A percentile compares a stretch with the other conserved stretches of the same genome.
Conservation (phyloP, 2,797 vertebrate genomes). For the Poliocrania exsul region DNA sequence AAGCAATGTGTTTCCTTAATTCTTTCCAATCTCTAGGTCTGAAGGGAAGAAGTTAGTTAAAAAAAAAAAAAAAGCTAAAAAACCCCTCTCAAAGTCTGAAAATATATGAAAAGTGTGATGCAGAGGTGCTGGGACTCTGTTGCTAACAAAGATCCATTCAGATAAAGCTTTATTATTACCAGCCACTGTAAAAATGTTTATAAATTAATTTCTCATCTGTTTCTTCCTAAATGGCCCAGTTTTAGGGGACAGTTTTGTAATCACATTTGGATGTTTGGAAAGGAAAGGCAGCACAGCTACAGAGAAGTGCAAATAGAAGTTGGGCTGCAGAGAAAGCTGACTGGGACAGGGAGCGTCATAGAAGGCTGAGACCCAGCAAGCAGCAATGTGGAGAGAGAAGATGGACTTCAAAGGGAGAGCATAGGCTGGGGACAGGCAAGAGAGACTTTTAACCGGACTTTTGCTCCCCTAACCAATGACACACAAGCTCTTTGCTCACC, state of each 20-base stretch:
- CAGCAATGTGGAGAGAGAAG: not conserved
- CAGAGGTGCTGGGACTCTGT: not conserved
- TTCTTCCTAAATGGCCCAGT: not conserved
- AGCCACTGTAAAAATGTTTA: not conserved
- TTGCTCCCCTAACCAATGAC: not conserved
- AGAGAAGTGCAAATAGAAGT: not conserved
- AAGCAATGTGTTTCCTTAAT: not conserved
- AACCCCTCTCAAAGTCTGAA: rapidly evolving
- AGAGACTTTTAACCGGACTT: not conserved
- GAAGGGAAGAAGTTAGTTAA: not conserved
- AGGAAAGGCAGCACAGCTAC: not conserved
- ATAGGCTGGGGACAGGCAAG: not conserved
- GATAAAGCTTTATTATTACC: not conserved
- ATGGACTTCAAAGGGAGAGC: not conserved
- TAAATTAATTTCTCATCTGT: not conserved
- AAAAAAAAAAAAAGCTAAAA: not conserved
- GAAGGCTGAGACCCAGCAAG: not conserved
- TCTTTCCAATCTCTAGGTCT: not conserved
- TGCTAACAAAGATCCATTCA: not conserved
- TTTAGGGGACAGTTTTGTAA: not conserved
- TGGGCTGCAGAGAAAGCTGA: not conserved
- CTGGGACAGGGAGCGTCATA: not conserved
- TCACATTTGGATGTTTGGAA: not conserved
- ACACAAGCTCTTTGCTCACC: not conserved
- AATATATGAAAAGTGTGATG: not conserved